phyloP scores from a whole-genome alignment of 2,797 vertebrate species.

The Crax fasciolata region DNA sequence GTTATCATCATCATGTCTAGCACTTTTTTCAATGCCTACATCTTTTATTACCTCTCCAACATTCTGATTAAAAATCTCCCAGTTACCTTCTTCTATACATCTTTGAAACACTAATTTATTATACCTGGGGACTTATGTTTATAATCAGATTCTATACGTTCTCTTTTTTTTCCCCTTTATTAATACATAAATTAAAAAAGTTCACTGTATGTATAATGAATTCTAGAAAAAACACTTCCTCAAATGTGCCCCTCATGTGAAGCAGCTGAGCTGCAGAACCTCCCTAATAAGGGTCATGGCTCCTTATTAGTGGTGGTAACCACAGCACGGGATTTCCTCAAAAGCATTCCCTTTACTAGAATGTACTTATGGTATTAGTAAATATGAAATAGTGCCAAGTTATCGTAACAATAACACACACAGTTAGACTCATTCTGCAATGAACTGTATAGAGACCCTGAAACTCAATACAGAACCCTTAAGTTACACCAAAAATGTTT shows the following conservation, averaged over 20 bases:
- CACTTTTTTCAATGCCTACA: background rate
- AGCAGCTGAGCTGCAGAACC: accelerated
- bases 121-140: background rate
- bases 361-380: accelerated
- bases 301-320: background rate
- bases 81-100: background rate
- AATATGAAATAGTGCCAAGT: background rate
- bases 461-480: accelerated
- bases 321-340: no score
- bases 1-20: background rate
- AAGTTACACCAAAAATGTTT: background rate
- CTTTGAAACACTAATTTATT: background rate
- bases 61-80: background rate
- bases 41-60: background rate
- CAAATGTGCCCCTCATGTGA: background rate
- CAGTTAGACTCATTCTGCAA: background rate
- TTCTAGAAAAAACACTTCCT: background rate
- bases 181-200: background rate
- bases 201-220: accelerated
- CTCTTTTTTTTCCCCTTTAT: background rate
- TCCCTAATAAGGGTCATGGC: accelerated
- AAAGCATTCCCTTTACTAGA: background rate
- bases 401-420: accelerated
- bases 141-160: background rate
- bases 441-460: accelerated